Base-by-base conservation (phyloP, 2,888 invertebrate genomes). In the Chloromyia formosa region DNA sequence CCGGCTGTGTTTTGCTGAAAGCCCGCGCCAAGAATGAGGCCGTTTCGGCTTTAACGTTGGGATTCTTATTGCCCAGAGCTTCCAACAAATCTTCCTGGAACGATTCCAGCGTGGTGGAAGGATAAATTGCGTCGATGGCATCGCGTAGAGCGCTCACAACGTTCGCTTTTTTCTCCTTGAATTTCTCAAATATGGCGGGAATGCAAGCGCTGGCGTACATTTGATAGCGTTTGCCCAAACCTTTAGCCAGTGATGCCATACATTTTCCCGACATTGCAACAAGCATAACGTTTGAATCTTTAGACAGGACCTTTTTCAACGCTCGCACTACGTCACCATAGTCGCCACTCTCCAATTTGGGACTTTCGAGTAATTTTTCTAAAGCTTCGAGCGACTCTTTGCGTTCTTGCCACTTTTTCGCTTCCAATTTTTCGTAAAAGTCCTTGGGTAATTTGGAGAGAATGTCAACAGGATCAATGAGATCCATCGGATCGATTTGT, bases 321-420 rank as follows among this genome's bases (percentile, higher is more conserved):
- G 93, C 92, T 80, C 93, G 88, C 22, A 98, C 93, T 69, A 98
- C 82, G 80, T 96, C 94, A 1, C 94, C 94, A 85, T 96, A 98
- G 82, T 98, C 98, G 0, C 97, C 97, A 78, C 90, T 90, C 82
- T 96, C 96, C 61, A 98, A 84, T 83, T 93, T 96, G 0, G 94
- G 96, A 82, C 89, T 90, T 79, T 93, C 92, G 10, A 94, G 83
- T 20, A 97, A 86, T 78, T 89, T 90, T 78, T 96, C 94, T 12
- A 98, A 83, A 0, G 88, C 87, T 80, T 98, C 98, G 14, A 99
- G 84, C 0, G 93, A 93, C 82, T 98, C 97, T 82, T 97, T 97
- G 35, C 99, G 88, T 75, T 98, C 95, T 82, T 95, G 95, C 99
- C 97, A 99, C 82, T 96, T 98, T 84, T 96, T 97, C 0, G 94